Conservation (phyloP, 2,888 invertebrate species). For the Atrina japonica region DNA sequence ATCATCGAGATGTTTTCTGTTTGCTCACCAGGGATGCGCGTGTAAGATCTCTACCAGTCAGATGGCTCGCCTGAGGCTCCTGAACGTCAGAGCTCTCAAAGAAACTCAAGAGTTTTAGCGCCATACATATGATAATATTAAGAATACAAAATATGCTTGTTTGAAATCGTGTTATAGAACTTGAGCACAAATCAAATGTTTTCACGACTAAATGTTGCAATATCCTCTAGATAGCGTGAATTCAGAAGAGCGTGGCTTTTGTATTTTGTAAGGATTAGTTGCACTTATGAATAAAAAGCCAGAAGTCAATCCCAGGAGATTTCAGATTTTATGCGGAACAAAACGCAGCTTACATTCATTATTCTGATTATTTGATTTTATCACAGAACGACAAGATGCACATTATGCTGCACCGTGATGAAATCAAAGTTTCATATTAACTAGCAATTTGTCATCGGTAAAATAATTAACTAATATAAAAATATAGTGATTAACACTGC, state of each 20-base stretch:
- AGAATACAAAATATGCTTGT: not conserved
- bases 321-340: too few species aligned
- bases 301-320: too few species aligned
- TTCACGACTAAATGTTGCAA: conserved; percentile 6
- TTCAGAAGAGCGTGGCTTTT: not conserved
- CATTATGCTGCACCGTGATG: too few species aligned
- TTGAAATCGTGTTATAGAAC: too few species aligned
- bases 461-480: too few species aligned
- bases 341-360: too few species aligned
- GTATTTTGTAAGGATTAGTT: not conserved
- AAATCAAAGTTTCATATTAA: too few species aligned
- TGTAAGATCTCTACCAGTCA: conserved; percentile 15
- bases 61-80: conserved; percentile 21
- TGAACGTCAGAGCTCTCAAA: not conserved
- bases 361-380: too few species aligned
- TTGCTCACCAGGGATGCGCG: conserved; percentile 14
- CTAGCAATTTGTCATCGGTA: too few species aligned
- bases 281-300: too few species aligned
- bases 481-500: too few species aligned
- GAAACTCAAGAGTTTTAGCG: conserved; percentile 4
- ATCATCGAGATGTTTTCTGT: conserved; percentile 12
- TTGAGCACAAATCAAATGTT: conserved; percentile 4
- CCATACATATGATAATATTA: conserved; percentile 19
- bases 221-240: conserved; percentile 1
- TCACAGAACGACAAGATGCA: too few species aligned